Conservation (phyloP, 2,113 vertebrate genomes). For the Colius striatus region DNA sequence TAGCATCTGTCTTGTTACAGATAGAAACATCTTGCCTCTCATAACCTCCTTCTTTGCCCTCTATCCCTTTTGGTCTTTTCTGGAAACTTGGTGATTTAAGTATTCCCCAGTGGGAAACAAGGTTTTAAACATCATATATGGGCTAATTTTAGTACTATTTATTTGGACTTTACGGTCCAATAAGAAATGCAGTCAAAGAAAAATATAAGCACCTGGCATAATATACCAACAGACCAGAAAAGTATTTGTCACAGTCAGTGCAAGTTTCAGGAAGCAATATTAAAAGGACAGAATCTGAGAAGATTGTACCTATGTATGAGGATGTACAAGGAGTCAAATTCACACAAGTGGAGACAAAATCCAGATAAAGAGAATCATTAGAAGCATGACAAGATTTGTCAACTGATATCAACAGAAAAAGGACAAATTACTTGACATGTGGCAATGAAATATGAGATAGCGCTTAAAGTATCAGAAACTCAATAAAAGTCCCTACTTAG, state of each 20-base stretch:
- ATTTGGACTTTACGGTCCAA: background rate
- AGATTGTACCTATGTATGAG: background rate
- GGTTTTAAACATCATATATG: background rate
- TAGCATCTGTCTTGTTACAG: background rate
- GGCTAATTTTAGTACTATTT: background rate
- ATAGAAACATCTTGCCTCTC: background rate
- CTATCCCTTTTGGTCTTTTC: background rate
- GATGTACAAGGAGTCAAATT: background rate
- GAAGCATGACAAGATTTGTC: background rate
- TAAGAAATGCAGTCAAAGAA: background rate
- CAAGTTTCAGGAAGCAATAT: background rate
- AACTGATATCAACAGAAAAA: background rate
- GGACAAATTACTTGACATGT: background rate
- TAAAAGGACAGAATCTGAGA: background rate
- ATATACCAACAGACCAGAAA: background rate
- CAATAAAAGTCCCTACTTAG: background rate
- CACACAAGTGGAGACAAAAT: background rate
- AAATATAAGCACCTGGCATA: background rate
- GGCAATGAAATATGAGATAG: background rate
- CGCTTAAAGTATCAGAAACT: background rate
- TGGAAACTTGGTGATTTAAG: background rate
- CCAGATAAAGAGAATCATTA: background rate
- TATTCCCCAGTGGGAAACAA: background rate
- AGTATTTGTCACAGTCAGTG: background rate
- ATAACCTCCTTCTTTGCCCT: background rate